These are phyloP conservation scores for Trichonephila clavipes DNA, from an alignment of 1,140 invertebrate species.

Conservation along the genomic window DNA sequence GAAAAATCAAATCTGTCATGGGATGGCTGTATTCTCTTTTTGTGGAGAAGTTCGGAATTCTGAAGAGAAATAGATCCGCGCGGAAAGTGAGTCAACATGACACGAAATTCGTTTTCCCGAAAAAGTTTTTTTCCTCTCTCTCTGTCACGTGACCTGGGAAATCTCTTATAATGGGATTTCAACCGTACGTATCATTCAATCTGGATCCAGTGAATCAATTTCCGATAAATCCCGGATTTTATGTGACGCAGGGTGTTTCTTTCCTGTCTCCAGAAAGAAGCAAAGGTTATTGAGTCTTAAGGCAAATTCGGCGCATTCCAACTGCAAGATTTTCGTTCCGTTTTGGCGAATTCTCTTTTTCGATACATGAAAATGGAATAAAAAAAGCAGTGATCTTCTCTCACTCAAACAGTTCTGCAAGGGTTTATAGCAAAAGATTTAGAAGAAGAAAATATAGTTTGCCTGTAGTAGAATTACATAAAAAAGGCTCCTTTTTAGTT, in stretches of 20 bases:
- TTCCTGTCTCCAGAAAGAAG: neutral
- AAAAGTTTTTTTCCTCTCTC: neutral
- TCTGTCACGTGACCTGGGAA: constrained; percentile 7
- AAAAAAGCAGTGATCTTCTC: neutral
- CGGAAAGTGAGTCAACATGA: neutral
- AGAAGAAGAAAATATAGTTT: no score
- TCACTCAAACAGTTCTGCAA: neutral
- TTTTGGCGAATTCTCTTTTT: neutral
- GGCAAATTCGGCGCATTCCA: neutral
- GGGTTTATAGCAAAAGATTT: neutral
- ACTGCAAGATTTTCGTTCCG: neutral
- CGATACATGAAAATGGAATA: neutral
- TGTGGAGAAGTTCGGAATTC: neutral
- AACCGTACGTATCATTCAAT: constrained; percentile 12
- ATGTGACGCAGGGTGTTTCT: constrained; percentile 1
- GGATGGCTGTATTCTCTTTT: neutral
- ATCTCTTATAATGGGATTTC: constrained; percentile 35
- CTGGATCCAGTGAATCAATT: constrained; percentile 8
- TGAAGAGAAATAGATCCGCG: neutral
- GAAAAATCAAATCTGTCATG: constrained; percentile 9
- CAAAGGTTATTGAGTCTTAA: neutral
- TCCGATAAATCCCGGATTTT: constrained; percentile 26
- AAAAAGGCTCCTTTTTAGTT: no score
- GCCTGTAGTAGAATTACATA: no score
- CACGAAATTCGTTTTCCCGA: constrained; percentile 19